Conservation (phyloP, 2,113 vertebrate species). For the Hemiscyllium ocellatum region DNA sequence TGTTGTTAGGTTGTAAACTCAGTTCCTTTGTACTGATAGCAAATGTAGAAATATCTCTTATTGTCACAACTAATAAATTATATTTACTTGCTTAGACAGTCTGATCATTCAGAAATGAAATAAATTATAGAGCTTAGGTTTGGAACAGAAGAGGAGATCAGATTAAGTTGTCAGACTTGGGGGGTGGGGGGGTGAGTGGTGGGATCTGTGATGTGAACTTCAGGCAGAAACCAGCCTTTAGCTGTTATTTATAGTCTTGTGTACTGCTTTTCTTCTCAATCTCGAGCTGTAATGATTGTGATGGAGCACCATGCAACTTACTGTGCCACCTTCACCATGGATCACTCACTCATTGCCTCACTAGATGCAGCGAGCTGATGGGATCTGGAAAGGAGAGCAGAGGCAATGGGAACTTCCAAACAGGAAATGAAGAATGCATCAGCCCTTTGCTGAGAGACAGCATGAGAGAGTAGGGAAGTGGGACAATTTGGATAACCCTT, state of each 20-base stretch:
- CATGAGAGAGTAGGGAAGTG: neutral
- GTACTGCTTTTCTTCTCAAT: neutral
- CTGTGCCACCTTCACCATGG: neutral
- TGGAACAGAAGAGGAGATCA: neutral
- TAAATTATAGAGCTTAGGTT: neutral
- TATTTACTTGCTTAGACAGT: neutral
- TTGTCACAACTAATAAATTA: neutral
- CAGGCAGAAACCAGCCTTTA: neutral
- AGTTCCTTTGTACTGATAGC: neutral
- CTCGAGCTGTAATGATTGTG: neutral
- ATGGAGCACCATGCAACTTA: neutral
- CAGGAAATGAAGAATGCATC: neutral
- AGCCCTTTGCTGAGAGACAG: too few relatives aligned
- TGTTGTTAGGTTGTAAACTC: neutral
- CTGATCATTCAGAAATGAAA: constrained; percentile 10
- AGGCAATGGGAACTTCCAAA: neutral
- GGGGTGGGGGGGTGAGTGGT: too few relatives aligned
- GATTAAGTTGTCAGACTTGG: neutral
- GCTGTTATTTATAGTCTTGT: neutral
- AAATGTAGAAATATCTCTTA: neutral
- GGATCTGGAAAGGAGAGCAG: neutral
- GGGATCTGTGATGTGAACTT: neutral
- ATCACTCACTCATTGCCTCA: neutral
- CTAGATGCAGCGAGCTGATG: neutral
- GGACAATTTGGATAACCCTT: neutral